Evolutionary conservation across 92 coral and sea anemone genomes (phyloP), one percentile per base, ranked within the genome.

Genomic region (Palythoa grandiflora): DNA sequence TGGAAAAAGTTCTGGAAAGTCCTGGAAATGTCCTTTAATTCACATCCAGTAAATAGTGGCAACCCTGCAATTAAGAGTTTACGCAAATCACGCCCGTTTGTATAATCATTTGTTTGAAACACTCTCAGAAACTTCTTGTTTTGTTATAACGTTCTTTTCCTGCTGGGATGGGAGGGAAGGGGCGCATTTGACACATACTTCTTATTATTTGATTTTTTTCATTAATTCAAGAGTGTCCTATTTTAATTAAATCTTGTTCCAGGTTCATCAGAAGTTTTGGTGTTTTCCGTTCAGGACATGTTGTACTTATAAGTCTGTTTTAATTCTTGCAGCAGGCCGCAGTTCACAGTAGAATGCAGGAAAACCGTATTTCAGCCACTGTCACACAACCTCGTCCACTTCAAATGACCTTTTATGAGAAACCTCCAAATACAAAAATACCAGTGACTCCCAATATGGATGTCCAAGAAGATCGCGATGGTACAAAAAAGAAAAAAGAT

Each of bases 401-500:
- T 35, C 86, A 81, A n/a, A 19, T 66, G 86, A 81, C 76, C n/a
- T 81, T 44, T 21, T 81, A 81, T 66, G 86, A 81, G 86, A 81
- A 81, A 81, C 75, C 75, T 28, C 63, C 60, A 37, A 68, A 50
- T 38, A 53, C 59, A 47, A 80, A 60, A 50, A n/a, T 15, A 11
- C 75, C 74, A 20, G 75, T 16, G 66, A 47, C 59, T n/a, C 61
- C 53, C 39, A 75, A 66, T 68, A 44, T 44, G 39, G 75, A 81
- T 19, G 50, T 48, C 76, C 75, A 81, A 40, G 59, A 44, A 52
- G 75, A 65, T 39, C 61, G 85, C 8, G 37, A 48, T 3, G 83
- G 44, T 35, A 59, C 87, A 63, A 95, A 87, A 89, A 96, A 92
- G 91, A 90, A 83, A 53, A 90, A 83, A 79, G 89, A 89, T 35